These are phyloP conservation scores for Melanchra persicariae DNA, from an alignment of 2,888 invertebrate species.

Conservation along the genomic window DNA sequence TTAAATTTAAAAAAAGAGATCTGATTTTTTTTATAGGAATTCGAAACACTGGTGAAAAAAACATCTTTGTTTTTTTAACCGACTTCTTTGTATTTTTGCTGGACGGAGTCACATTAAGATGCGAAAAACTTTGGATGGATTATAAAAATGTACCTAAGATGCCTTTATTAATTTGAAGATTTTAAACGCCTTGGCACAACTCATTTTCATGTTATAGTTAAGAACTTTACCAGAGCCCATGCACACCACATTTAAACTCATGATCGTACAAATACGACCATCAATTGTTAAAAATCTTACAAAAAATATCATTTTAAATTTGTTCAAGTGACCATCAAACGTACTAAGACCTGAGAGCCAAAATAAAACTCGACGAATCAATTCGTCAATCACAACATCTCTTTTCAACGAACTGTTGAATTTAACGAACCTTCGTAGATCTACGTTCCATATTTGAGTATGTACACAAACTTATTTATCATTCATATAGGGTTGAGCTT, in stretches of 20 bases:
- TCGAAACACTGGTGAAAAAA: background rate
- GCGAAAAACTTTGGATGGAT: background rate
- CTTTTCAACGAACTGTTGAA: conserved; percentile 23
- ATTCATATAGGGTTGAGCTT: conserved; percentile 81
- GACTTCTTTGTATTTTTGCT: background rate
- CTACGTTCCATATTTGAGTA: conserved; percentile 60
- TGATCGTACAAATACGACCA: background rate
- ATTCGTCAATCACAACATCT: conserved; percentile 4
- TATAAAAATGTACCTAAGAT: too few species aligned
- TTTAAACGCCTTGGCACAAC: background rate
- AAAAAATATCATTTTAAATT: conserved; percentile 32
- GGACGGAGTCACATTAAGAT: conserved; percentile 29
- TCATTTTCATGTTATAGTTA: conserved; percentile 1
- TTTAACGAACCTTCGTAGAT: conserved; percentile 45
- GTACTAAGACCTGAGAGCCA: background rate
- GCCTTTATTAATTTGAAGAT: background rate
- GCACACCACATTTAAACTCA: background rate
- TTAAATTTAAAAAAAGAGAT: background rate
- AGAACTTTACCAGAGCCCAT: background rate
- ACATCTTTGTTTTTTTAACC: background rate
- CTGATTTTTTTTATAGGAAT: background rate
- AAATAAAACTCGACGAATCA: conserved; percentile 14
- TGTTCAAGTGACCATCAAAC: background rate
- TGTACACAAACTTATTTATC: conserved; percentile 35
- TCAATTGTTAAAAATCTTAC: conserved; percentile 18